Percentiles rank a stretch among this genome's conserved stretches.
Conservation (phyloP, 2,113 vertebrate species). For the Hyperopisus bebe region DNA sequence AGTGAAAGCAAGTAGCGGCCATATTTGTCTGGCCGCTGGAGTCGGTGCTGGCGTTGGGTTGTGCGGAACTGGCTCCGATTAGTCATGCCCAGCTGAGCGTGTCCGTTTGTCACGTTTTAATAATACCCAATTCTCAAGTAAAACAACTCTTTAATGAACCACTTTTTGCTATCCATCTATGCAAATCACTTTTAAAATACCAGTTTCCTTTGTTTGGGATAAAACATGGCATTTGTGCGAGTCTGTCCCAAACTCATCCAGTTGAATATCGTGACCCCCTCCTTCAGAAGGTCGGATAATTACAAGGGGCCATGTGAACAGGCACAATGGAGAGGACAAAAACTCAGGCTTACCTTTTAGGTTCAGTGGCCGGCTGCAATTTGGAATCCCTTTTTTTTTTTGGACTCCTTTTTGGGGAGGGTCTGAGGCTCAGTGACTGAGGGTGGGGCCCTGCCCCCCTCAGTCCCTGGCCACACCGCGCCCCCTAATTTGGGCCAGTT, state of each 20-base stretch:
- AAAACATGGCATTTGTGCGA: background rate
- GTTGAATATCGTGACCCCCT: background rate
- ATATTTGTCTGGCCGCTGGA: background rate
- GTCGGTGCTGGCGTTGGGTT: background rate
- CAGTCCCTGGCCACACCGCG: constrained; percentile 55
- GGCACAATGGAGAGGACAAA: background rate
- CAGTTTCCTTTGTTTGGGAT: background rate
- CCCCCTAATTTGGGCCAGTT: constrained; percentile 71
- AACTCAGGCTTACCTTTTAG: constrained; percentile 73
- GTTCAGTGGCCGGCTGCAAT: constrained; percentile 66
- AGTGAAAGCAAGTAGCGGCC: background rate
- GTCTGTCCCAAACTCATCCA: background rate
- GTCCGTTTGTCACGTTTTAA: background rate
- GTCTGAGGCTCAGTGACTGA: constrained; percentile 62
- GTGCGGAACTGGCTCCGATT: background rate
- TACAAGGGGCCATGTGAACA: background rate
- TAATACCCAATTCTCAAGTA: background rate
- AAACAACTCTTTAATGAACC: background rate
- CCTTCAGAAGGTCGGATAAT: background rate
- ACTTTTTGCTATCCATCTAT: background rate
- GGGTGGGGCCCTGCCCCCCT: constrained; percentile 63
- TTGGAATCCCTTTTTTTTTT: constrained; percentile 85
- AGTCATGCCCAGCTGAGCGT: background rate
- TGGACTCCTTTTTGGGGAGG: constrained; percentile 72
- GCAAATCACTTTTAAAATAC: background rate